Conservation (phyloP, 92 coral and sea anemone species). For the Virgularia gustaviana region DNA sequence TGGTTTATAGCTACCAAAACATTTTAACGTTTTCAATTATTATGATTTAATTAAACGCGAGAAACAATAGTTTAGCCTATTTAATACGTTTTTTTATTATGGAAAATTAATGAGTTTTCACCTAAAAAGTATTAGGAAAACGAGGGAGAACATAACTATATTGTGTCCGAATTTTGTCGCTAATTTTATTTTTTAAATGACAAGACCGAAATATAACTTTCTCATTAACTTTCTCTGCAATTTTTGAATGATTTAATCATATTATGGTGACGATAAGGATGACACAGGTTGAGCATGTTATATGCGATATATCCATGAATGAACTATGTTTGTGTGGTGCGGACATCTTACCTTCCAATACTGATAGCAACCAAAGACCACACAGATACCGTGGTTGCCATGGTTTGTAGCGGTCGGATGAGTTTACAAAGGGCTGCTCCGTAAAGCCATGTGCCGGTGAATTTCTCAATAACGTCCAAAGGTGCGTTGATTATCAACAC, state of each 20-base stretch:
- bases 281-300: background rate
- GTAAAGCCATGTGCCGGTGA: conserved; percentile 61
- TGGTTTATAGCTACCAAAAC: too few species aligned
- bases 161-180: too few species aligned
- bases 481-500: conserved; percentile 87
- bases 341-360: conserved; percentile 68
- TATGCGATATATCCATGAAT: background rate
- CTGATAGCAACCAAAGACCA: conserved; percentile 94
- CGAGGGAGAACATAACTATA: too few species aligned
- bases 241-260: background rate
- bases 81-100: too few species aligned
- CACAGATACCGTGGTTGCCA: conserved; percentile 89
- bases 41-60: too few species aligned
- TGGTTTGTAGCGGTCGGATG: conserved; percentile 82
- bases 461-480: conserved; percentile 72
- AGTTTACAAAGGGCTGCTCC: conserved; percentile 86
- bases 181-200: too few species aligned
- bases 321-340: background rate
- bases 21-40: too few species aligned
- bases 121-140: too few species aligned
- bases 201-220: too few species aligned
- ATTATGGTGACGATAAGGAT: background rate
- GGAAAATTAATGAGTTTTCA: too few species aligned
- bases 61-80: too few species aligned
- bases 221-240: too few species aligned